Conservation (phyloP, 2,888 invertebrate species). For the Chrysolina oricalcia region DNA sequence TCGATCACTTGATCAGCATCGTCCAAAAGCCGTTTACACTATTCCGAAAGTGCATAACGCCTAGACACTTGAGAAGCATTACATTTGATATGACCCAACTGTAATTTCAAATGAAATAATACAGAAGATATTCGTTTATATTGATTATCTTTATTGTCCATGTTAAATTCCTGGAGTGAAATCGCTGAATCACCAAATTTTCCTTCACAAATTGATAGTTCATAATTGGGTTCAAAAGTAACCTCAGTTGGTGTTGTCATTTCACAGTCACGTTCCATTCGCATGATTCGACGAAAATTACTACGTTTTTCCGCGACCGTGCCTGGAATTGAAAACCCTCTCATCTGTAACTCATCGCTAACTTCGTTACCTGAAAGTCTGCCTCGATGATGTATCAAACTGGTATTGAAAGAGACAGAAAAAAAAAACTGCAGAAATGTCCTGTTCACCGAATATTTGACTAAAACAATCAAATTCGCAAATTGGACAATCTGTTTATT, state of each 20-base stretch:
- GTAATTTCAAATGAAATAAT: neutral
- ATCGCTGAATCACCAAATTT: neutral
- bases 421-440: too few relatives aligned
- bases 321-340: neutral
- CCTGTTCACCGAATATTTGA: too few relatives aligned
- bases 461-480: too few relatives aligned
- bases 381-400: too few relatives aligned
- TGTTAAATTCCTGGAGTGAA: neutral
- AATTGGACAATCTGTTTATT: too few relatives aligned
- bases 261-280: neutral
- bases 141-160: neutral
- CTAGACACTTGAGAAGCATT: neutral
- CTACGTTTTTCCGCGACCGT: neutral
- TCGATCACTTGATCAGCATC: neutral
- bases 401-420: too few relatives aligned
- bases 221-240: too few relatives aligned
- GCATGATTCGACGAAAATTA: neutral
- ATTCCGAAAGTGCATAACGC: neutral
- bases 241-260: neutral
- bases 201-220: too few relatives aligned
- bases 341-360: neutral
- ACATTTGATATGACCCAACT: neutral
- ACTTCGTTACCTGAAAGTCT: neutral
- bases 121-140: neutral
- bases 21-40: neutral